Evolutionary conservation across 92 coral and sea anemone species (phyloP).

Genomic region (Palythoa grandiflora): DNA sequence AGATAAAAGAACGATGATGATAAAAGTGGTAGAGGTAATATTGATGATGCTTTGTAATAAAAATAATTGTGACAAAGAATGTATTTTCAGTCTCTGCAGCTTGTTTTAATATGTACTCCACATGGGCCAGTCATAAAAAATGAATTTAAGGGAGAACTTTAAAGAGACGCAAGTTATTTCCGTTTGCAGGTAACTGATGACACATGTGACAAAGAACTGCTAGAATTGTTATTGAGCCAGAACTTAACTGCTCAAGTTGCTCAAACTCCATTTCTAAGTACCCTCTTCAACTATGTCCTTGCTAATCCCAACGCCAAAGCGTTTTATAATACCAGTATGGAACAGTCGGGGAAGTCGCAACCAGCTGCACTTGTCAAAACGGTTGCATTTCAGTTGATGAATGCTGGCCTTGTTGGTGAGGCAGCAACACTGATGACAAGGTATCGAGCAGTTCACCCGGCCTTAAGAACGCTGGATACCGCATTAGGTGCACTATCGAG

Average conservation of each 20-base stretch:
- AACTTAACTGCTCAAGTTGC: constrained; percentile 77
- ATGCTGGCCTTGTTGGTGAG: constrained; percentile 85
- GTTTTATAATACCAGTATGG: constrained; percentile 6
- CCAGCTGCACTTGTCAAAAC: constrained; percentile 71
- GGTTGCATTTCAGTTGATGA: constrained; percentile 80
- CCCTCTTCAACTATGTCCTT: constrained; percentile 69
- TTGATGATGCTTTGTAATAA: neutral
- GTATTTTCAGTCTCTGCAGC: neutral
- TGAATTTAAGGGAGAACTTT: neutral
- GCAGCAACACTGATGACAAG: constrained; percentile 85
- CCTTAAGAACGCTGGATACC: constrained; percentile 83
- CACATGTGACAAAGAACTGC: constrained; percentile 87
- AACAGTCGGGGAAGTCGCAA: constrained; percentile 54
- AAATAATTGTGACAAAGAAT: neutral
- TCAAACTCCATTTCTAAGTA: constrained; percentile 84
- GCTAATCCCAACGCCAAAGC: constrained; percentile 52
- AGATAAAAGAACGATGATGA: too few species aligned
- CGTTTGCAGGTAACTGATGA: constrained; percentile 67
- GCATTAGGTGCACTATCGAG: constrained; percentile 80
- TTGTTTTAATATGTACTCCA: neutral
- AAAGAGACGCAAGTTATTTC: neutral
- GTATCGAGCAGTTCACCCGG: constrained; percentile 79
- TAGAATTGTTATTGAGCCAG: constrained; percentile 68
- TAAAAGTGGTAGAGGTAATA: neutral
- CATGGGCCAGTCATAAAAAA: neutral